Evolutionary conservation across 2,113 vertebrate genomes (phyloP).

Genomic region (Ceyx melanurus): DNA sequence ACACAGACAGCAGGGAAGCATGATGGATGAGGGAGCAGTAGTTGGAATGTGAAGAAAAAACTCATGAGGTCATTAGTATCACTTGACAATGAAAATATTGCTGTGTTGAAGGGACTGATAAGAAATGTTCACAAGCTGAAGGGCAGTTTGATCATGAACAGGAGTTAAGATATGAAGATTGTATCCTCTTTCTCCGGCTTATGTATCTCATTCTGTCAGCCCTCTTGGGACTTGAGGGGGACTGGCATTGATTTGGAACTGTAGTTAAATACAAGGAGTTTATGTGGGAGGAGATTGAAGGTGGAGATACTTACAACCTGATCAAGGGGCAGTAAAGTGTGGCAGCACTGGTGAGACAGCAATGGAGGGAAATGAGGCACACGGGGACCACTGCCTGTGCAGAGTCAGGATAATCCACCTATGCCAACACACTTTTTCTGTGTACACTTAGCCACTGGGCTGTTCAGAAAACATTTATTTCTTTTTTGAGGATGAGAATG

Average conservation of each 20-base stretch:
- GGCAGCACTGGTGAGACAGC: background rate
- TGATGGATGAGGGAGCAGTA: background rate
- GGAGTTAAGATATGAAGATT: background rate
- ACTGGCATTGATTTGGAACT: background rate
- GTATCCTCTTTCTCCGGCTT: background rate
- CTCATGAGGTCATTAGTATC: background rate
- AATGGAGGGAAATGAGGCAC: background rate
- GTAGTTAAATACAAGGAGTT: background rate
- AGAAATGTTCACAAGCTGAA: background rate
- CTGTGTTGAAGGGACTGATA: background rate
- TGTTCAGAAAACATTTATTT: background rate
- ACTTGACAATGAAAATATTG: background rate
- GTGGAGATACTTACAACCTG: too few relatives aligned
- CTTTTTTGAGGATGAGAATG: background rate
- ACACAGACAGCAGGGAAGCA: background rate
- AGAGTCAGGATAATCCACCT: background rate
- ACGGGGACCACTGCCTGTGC: fast-evolving
- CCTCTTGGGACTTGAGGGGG: background rate
- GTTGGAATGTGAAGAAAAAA: background rate
- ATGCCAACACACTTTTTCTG: background rate
- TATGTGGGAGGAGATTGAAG: background rate
- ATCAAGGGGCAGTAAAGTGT: background rate
- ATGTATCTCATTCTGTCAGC: background rate
- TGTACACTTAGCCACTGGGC: background rate
- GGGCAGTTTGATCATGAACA: background rate